Evolutionary conservation across 1,140 invertebrate species (phyloP), one percentile per base, ranked within the genome.

Genomic region (Mylabris phalerata): DNA sequence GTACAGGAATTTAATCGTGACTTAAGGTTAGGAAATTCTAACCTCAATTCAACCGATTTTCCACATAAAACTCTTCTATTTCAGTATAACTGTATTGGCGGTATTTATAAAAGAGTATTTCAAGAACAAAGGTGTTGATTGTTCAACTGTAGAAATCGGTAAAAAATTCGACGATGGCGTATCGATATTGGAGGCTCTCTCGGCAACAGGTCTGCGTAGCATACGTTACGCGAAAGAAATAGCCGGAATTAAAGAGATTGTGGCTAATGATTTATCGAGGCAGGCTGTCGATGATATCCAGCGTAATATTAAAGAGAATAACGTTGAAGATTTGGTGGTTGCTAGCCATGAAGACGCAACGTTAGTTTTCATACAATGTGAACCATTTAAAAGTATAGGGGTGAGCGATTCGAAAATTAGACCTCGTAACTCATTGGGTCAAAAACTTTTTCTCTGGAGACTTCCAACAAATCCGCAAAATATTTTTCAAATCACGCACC

Each of bases 1-100:
- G 95, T 97, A 11, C 95, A 98, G 76, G 92, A 98, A 76, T 98
- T 98, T 68, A 98, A 98, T 72, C 79, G 95, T 67, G 95, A 98
- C 78, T 75, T 98, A n/a, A 95, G 88, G 79, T 88, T 80, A 56
- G 25, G 42, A 32, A 32, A 48, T 41, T 67, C 48, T 64, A 73
- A 52, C 25, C 4, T 52, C 45, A 11, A 42, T 9, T 56, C 27
- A 11, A 9, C 41, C n/a, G 43, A 45, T 60, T 51, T 64, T 63
- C 44, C 13, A 13, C 19, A 32, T 5, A 32, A 32, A 32, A 43
- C 48, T 42, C 40, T 48, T 51, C 10, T 44, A 45, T 60, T 64
- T 26, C 50, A 78, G 84, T 73, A 80, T 87, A 65, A 77, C 81
- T 3, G 84, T 84, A 2, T 63, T 86, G 11, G 80, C 77, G 60